Conservation (phyloP, 1,140 invertebrate species). For the Chrysopa pallens region DNA sequence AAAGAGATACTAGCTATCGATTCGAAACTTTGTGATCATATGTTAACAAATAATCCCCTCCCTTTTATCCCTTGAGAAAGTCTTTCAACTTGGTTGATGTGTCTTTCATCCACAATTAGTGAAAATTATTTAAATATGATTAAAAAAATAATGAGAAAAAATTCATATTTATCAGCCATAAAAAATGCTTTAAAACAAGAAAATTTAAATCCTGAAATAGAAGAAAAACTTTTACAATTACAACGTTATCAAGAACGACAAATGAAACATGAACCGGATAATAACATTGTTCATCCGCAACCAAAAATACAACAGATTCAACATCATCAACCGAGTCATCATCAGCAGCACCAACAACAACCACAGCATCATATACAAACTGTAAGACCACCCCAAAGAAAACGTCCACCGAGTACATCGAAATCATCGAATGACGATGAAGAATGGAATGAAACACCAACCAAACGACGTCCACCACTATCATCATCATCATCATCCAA, state of each 20-base stretch:
- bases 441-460: slow-evolving; percentile 35
- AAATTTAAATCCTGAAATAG: slow-evolving; percentile 81
- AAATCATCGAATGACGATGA: slow-evolving; percentile 30
- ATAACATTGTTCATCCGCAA: slow-evolving; percentile 6
- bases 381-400: slow-evolving; percentile 8
- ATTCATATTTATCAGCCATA: slow-evolving; percentile 38
- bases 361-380: slow-evolving; percentile 14
- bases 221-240: slow-evolving; percentile 75
- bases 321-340: slow-evolving; percentile 13
- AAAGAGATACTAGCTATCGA: no score
- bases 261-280: slow-evolving; percentile 35
- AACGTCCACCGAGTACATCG: slow-evolving; percentile 16
- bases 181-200: slow-evolving; percentile 69
- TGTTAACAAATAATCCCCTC: no score
- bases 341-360: slow-evolving; percentile 19
- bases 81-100: no score
- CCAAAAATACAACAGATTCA: slow-evolving; percentile 14
- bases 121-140: neutral
- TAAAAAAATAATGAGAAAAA: neutral
- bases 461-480: slow-evolving; percentile 15
- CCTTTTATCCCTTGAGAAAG: no score
- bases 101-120: neutral
- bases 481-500: no score
- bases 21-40: no score
- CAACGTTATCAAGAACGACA: slow-evolving; percentile 73